These are phyloP conservation scores for Pterobdella sp. DNA, from an alignment of 2,888 invertebrate genomes.

Conservation along the genomic window DNA sequence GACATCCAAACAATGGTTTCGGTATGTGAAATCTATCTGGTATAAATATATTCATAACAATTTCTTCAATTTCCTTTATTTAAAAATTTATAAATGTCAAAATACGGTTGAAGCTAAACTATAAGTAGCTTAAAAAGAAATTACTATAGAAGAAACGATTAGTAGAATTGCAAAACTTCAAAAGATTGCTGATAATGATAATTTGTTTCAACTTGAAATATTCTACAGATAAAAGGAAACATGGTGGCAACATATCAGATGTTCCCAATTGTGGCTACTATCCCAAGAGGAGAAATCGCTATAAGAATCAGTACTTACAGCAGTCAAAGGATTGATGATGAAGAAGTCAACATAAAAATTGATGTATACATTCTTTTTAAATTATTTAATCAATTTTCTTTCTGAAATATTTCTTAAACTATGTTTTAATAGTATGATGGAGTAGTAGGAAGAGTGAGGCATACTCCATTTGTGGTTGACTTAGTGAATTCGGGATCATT, in stretches of 20 bases:
- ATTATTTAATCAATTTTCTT: neutral
- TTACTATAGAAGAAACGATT: no score
- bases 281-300: slow-evolving; percentile 33
- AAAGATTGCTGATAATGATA: no score
- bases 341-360: slow-evolving; percentile 34
- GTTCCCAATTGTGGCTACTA: slow-evolving; percentile 35
- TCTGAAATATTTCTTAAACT: neutral
- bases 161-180: no score
- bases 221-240: slow-evolving; percentile 30
- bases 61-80: no score
- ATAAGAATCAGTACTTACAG: slow-evolving; percentile 35
- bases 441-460: slow-evolving; percentile 71
- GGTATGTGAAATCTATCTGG: slow-evolving; percentile 64
- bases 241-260: slow-evolving; percentile 27
- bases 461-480: slow-evolving; percentile 83
- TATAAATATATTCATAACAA: slow-evolving; percentile 49
- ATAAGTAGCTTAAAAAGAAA: no score
- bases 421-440: slow-evolving; percentile 60
- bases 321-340: slow-evolving; percentile 33
- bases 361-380: neutral
- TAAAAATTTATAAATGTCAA: no score
- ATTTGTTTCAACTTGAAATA: neutral
- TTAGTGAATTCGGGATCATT: slow-evolving; percentile 70
- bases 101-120: no score
- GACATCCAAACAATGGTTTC: slow-evolving; percentile 89